These are phyloP conservation scores for Torymus auratus DNA, from an alignment of 2,888 invertebrate genomes.

Conservation along the genomic window DNA sequence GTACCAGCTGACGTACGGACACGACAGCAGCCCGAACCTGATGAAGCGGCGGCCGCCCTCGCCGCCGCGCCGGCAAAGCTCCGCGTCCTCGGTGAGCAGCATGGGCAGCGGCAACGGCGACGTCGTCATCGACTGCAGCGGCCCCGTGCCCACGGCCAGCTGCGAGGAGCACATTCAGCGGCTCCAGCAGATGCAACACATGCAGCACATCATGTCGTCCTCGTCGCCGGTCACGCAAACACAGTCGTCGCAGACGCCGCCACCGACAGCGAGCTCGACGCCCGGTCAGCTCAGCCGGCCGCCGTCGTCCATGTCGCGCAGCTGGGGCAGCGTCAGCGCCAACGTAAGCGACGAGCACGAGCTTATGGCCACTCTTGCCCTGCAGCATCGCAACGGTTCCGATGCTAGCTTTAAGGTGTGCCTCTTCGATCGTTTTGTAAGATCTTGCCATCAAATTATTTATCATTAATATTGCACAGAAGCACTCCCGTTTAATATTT, in stretches of 20 bases:
- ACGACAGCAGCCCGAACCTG: conserved; percentile 83
- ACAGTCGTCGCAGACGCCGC: conserved; percentile 80
- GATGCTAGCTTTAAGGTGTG: conserved; percentile 90
- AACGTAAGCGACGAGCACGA: conserved; percentile 76
- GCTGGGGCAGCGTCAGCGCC: conserved; percentile 78
- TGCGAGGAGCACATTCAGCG: conserved; percentile 72
- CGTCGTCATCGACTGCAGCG: conserved; percentile 76
- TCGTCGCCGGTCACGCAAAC: conserved; percentile 33
- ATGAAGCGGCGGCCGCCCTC: conserved; percentile 89
- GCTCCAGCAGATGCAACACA: conserved; percentile 59
- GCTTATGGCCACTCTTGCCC: conserved; percentile 76
- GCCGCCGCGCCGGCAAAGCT: conserved; percentile 85
- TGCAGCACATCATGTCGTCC: conserved; percentile 54
- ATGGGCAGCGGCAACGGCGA: conserved; percentile 68
- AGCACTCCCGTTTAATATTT: too few species aligned
- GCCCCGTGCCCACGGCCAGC: conserved; percentile 77
- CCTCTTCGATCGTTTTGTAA: neutral
- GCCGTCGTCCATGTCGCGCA: conserved; percentile 78
- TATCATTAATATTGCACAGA: too few species aligned
- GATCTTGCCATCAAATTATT: neutral
- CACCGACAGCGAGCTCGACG: conserved; percentile 82
- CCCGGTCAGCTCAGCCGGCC: conserved; percentile 78
- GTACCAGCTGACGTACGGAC: conserved; percentile 76
- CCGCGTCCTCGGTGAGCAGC: conserved; percentile 62
- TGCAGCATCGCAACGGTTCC: conserved; percentile 85